Base-by-base conservation (phyloP, 1,140 invertebrate species). In the Meteorus sp. region DNA sequence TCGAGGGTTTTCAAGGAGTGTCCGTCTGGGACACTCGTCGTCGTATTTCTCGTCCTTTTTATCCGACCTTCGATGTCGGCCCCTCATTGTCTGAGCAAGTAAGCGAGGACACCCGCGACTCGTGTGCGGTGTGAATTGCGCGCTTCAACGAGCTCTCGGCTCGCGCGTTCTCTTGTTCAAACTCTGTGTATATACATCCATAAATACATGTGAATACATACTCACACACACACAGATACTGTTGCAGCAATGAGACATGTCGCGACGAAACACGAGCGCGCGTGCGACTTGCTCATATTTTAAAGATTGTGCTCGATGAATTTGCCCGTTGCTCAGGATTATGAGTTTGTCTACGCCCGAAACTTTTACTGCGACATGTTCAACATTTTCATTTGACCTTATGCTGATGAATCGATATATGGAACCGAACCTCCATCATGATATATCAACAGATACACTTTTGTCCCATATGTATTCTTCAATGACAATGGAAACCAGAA, bases 41-140 rank as follows among this genome's bases (percentile, higher is more conserved):
- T 56, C 17, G 37, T 55, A 2, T 19, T 29, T 20, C 43, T 15
- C 22, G 20, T 17, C 20, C 15, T 48, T 35, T 47, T 47, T 39
- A 22, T 50, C 3, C 55, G 55, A 57, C 55, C 55, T 57, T 57
- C 55, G 22, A 25, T n/a, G n/a, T n/a, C 55, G 45, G 50, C 55
- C 55, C 54, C 31, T 57, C 45, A 56, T 47, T 47, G 54, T 47
- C 54, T 35, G 31, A 13, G 19, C n/a, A 13, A 23, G 13, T 6
- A 13, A 29, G 9, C 9, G 35, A 54, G 35, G 20, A 43, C n/a
- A 5, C 9, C 3, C 4, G 2, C 20, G 11, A 27, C 23, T 27
- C 25, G 35, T 41, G 5, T 44, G 22, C n/a, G n/a, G 47, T 31
- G 47, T 50, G 47, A 50, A 50, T 15, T 50, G 27, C 20, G 5